Evolutionary conservation across 2,113 vertebrate species (phyloP).

Genomic region (Glaucomys volans): DNA sequence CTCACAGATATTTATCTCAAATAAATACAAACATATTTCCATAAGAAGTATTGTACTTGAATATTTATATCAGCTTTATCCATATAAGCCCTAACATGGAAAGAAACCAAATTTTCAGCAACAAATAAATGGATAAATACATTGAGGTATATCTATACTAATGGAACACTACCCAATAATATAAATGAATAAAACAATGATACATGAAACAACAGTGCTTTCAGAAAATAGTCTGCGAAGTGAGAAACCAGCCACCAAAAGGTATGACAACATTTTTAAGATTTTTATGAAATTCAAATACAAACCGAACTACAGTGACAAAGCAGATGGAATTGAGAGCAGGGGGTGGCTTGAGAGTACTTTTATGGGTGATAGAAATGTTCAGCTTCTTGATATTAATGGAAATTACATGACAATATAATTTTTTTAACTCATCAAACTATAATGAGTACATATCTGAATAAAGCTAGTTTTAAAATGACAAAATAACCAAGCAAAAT

Average conservation of each 20-base stretch:
- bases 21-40: slow-evolving; percentile 17
- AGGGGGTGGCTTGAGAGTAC: background rate
- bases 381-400: background rate
- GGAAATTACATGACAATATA: background rate
- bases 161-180: background rate
- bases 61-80: slow-evolving; percentile 18
- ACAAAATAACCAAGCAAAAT: background rate
- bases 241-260: background rate
- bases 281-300: background rate
- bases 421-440: background rate
- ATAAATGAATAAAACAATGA: background rate
- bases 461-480: background rate
- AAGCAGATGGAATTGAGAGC: background rate
- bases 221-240: background rate
- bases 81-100: background rate
- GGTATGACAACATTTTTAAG: background rate
- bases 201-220: background rate
- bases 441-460: background rate
- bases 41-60: background rate
- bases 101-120: background rate
- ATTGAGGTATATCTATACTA: background rate
- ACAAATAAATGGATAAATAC: background rate
- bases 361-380: background rate
- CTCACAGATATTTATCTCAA: background rate
- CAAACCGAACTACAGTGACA: background rate